These are phyloP conservation scores for Theristicus caerulescens DNA, from an alignment of 2,113 vertebrate species.

Conservation along the genomic window DNA sequence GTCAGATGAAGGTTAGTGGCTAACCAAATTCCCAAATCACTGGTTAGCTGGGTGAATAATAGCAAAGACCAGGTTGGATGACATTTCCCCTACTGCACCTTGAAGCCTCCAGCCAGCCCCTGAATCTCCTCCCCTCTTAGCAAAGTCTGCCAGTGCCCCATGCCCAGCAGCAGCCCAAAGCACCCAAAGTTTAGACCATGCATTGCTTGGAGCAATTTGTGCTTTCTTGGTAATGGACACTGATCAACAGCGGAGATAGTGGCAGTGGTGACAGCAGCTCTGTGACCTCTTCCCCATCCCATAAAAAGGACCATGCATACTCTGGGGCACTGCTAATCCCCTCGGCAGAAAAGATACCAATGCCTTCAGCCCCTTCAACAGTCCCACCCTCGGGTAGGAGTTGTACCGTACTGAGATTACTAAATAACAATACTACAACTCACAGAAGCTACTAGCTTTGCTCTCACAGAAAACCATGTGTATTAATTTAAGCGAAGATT, in stretches of 20 bases:
- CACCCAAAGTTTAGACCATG: not conserved
- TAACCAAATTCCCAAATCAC: not conserved
- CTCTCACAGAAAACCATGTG: not conserved
- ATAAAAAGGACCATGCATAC: not conserved
- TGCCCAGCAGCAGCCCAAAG: not conserved
- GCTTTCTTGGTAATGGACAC: not conserved
- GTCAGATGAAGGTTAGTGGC: not conserved
- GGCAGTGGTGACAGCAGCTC: not conserved
- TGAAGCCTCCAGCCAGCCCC: not conserved
- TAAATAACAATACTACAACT: not conserved
- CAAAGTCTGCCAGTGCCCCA: fast-evolving
- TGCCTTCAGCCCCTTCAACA: not conserved
- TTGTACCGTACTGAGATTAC: not conserved
- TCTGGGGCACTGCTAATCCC: not conserved
- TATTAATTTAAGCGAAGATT: not conserved
- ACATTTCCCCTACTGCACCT: not conserved
- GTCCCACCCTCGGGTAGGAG: not conserved
- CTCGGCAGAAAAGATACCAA: not conserved
- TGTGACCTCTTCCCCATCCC: not conserved
- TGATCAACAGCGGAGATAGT: fast-evolving
- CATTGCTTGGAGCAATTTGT: not conserved
- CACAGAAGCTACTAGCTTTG: not conserved
- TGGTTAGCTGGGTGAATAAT: fast-evolving
- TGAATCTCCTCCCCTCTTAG: not conserved
- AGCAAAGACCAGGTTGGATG: not conserved